Conservation (phyloP, 2,797 vertebrate species). For the Synanceia verrucosa region DNA sequence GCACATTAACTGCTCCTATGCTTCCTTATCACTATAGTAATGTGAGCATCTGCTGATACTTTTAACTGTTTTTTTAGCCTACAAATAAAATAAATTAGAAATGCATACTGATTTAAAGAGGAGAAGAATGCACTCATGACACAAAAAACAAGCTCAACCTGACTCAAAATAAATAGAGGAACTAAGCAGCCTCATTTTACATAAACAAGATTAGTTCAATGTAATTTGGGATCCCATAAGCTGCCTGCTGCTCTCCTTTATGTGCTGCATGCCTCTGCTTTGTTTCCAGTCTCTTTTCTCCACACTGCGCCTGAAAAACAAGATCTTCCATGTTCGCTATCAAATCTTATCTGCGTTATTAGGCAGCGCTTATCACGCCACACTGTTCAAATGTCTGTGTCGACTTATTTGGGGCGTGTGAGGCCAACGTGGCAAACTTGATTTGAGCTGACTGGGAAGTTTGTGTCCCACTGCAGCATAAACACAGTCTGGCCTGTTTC, state of each 20-base stretch:
- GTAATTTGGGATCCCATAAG: slow-evolving; percentile 14
- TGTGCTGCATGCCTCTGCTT: background rate
- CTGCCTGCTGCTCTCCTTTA: background rate
- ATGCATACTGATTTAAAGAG: background rate
- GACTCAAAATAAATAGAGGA: slow-evolving; percentile 8
- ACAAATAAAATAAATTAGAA: background rate
- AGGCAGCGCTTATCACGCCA: slow-evolving; percentile 27
- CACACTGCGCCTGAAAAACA: slow-evolving; percentile 2
- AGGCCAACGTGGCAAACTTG: slow-evolving; percentile 33
- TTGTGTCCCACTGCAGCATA: slow-evolving; percentile 46
- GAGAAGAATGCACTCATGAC: background rate
- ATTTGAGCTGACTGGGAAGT: slow-evolving; percentile 50
- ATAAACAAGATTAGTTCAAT: slow-evolving; percentile 36
- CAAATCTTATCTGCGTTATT: slow-evolving; percentile 29
- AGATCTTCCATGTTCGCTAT: slow-evolving; percentile 16
- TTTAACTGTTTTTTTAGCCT: background rate
- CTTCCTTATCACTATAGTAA: background rate
- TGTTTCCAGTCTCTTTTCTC: slow-evolving; percentile 9
- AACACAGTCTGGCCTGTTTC: slow-evolving; percentile 51
- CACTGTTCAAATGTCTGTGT: slow-evolving; percentile 10
- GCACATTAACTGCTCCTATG: background rate
- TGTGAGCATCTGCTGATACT: background rate
- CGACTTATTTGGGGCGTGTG: slow-evolving; percentile 42
- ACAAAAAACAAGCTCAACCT: background rate
- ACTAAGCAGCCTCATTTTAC: slow-evolving; percentile 4